phyloP scores from a whole-genome alignment of 1,140 invertebrate species.

The Drosophila nasuta region DNA sequence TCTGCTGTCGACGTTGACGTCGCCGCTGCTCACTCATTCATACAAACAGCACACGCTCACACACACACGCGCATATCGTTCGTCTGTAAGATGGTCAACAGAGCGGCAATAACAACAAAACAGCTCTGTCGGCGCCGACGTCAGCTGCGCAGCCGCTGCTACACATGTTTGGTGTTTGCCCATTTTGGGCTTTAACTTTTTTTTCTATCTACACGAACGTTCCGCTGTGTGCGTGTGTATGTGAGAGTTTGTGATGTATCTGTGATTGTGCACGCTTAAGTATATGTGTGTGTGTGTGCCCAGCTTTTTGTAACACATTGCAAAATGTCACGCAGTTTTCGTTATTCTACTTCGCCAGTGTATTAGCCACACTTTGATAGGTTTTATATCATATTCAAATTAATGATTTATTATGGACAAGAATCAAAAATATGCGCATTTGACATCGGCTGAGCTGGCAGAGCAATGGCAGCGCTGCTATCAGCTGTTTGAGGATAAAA shows the following conservation, averaged over 20 bases:
- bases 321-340: conserved; percentile 67
- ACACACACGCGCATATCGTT: not conserved
- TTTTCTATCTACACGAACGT: conserved; percentile 31
- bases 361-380: not conserved
- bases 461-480: conserved; percentile 42
- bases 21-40: conserved; percentile 52
- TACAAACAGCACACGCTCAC: conserved; percentile 50
- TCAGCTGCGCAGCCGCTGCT: conserved; percentile 44
- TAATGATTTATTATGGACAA: conserved; percentile 22
- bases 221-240: conserved; percentile 17
- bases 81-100: conserved; percentile 42
- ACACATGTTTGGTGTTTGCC: conserved; percentile 73
- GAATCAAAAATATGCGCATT: conserved; percentile 11
- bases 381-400: conserved; percentile 7
- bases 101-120: conserved; percentile 49
- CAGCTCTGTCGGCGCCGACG: conserved; percentile 32
- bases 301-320: conserved; percentile 55
- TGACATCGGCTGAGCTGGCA: conserved; percentile 8
- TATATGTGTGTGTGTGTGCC: conserved; percentile 26
- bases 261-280: conserved; percentile 35
- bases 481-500: conserved; percentile 63
- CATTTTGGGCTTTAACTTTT: conserved; percentile 63
- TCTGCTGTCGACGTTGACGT: conserved; percentile 14
- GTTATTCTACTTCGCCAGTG: conserved; percentile 18
- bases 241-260: conserved; percentile 37